Conservation (phyloP, 2,888 invertebrate genomes). For the Eupithecia subumbrata region DNA sequence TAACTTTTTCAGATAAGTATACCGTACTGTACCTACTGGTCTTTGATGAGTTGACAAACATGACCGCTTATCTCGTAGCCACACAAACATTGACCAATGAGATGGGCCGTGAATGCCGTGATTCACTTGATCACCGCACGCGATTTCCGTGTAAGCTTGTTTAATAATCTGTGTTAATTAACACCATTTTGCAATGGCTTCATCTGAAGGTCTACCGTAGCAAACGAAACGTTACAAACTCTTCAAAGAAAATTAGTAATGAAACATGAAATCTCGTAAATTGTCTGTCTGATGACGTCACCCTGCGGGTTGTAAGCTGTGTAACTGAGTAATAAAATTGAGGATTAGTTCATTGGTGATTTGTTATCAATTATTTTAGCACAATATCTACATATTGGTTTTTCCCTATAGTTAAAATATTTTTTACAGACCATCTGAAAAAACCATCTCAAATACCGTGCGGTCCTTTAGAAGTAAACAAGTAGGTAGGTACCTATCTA, state of each 20-base stretch:
- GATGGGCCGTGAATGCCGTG: conserved; percentile 44
- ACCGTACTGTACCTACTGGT: not conserved
- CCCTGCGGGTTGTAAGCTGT: not conserved
- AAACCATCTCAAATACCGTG: too few relatives aligned
- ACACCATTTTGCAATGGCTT: conserved; percentile 53
- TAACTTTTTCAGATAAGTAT: not conserved
- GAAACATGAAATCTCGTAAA: not conserved
- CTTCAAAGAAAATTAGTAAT: conserved; percentile 34
- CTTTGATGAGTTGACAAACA: not conserved
- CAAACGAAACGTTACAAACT: conserved; percentile 52
- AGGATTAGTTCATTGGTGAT: not conserved
- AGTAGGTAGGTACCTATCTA: too few relatives aligned
- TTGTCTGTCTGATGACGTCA: not conserved
- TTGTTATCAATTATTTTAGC: not conserved
- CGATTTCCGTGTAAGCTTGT: conserved; percentile 55
- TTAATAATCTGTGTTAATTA: conserved; percentile 57
- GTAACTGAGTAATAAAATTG: not conserved
- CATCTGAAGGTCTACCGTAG: conserved; percentile 41
- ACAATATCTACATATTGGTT: not conserved
- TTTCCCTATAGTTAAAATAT: not conserved
- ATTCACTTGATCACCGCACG: conserved; percentile 50
- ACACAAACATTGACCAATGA: conserved; percentile 46
- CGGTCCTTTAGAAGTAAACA: too few relatives aligned
- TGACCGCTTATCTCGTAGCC: conserved; percentile 40
- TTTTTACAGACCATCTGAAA: too few relatives aligned